Base-by-base conservation (phyloP, 2,797 vertebrate species). In the Cygnus olor region DNA sequence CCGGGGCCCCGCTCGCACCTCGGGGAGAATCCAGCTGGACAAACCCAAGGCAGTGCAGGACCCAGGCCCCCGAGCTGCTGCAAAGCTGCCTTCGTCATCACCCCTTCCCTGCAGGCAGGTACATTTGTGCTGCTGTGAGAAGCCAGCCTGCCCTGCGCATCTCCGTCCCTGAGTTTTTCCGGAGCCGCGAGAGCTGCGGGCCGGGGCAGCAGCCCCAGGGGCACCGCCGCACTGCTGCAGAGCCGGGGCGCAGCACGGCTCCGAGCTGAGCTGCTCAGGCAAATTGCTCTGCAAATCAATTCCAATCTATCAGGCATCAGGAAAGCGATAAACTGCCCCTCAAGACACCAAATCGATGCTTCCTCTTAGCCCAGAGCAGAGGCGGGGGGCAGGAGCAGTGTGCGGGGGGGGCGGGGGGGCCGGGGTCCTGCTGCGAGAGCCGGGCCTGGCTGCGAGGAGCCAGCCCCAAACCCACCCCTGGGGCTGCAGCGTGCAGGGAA, bases 271-370 rank as follows among this genome's bases (percentile, higher is more conserved):
- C 84, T 60, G 53, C 61, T 71, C 53, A 5, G 32, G 63, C 14
- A 84, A 87, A 95, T 83, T 21, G 40, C 60, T 10, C 27, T 30
- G 80, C 85, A 57, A 89, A 94, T 94, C 36, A 6, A 94, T 96
- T 94, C 78, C 56, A 21, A 78, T 72, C 65, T 30, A 63, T 74
- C 70, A 16, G 86, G 61, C 77, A n/a, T 11, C 60, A 24, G 85
- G 85, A 78, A 88, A 85, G 80, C 30, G 11, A 89, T 56, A 11
- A 90, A 36, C 4, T 14, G 49, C 28, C 34, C 77, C 34, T 63
- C 36, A 51, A 63, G 82, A 49, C 57, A 36, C 21, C 18, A n/a
- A 54, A 94, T 89, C 30, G 4, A 76, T 70, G 94, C 58, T 22
- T 92, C 44, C 88, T 56, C 51, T 61, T 8, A n/a, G 81, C 19